Conservation (phyloP, 2,888 invertebrate species). For the Leptothorax acervorum region DNA sequence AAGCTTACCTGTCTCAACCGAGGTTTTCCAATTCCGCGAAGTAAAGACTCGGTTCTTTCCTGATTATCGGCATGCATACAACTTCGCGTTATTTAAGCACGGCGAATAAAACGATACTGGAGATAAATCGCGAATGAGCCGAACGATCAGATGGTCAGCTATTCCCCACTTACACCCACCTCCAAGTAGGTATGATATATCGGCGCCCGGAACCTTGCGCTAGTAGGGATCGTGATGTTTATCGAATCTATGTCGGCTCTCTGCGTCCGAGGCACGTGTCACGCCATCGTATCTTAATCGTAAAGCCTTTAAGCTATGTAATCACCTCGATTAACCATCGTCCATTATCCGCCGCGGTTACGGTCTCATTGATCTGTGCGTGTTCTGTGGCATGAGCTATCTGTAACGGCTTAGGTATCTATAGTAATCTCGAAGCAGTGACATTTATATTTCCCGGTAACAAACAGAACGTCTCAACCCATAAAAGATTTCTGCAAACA, state of each 20-base stretch:
- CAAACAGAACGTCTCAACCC: not conserved
- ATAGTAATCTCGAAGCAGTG: conserved; percentile 1
- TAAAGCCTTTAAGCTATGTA: conserved; percentile 22
- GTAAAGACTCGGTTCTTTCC: conserved; percentile 1
- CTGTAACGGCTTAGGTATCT: not conserved
- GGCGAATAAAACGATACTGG: conserved; percentile 70
- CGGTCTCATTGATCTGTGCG: conserved; percentile 21
- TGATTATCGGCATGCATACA: not conserved
- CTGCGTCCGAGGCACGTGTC: conserved; percentile 35
- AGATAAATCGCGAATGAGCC: conserved; percentile 58
- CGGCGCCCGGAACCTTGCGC: conserved; percentile 20
- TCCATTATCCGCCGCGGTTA: conserved; percentile 26
- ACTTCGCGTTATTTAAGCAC: conserved; percentile 36
- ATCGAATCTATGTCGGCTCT: conserved; percentile 55
- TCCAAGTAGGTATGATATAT: conserved; percentile 40
- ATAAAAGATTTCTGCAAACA: not conserved
- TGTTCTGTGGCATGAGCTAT: not conserved
- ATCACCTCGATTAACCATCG: conserved; percentile 36
- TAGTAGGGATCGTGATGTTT: conserved; percentile 65
- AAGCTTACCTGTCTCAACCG: not conserved
- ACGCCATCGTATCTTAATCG: conserved; percentile 30
- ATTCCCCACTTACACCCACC: conserved; percentile 65
- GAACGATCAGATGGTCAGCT: conserved; percentile 60
- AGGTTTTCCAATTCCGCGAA: conserved; percentile 17
- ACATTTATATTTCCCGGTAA: conserved; percentile 23